phyloP scores from a whole-genome alignment of 1,140 invertebrate genomes.

The Caenorhabditis tropicalis region DNA sequence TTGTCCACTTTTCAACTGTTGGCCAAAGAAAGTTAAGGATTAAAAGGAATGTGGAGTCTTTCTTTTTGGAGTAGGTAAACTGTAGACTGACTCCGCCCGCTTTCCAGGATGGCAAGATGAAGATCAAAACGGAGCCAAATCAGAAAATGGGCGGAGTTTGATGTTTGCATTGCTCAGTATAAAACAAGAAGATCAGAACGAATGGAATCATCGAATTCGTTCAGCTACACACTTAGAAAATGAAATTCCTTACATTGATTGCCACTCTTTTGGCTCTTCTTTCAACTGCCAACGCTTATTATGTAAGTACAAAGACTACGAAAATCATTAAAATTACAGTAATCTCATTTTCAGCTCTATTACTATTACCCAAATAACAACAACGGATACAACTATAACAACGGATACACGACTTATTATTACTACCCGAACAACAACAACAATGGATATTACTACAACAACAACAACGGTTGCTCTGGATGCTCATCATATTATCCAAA shows the following conservation, averaged over 20 bases:
- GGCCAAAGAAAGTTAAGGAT: slow-evolving; percentile 33
- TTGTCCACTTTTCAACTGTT: slow-evolving; percentile 4
- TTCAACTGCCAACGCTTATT: slow-evolving; percentile 42
- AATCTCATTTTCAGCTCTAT: slow-evolving; percentile 29
- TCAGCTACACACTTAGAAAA: neutral
- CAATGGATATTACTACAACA: neutral
- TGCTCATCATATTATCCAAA: neutral
- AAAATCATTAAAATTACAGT: neutral
- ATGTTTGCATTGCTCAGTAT: neutral
- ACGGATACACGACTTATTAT: slow-evolving; percentile 49
- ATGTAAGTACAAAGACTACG: slow-evolving; percentile 4
- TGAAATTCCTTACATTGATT: slow-evolving; percentile 30
- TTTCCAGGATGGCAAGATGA: neutral
- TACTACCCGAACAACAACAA: slow-evolving; percentile 45
- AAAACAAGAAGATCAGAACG: neutral
- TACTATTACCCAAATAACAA: slow-evolving; percentile 45
- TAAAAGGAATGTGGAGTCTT: slow-evolving; percentile 2
- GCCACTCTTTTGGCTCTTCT: slow-evolving; percentile 21
- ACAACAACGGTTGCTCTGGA: slow-evolving; percentile 18
- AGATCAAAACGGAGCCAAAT: neutral
- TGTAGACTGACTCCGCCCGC: neutral
- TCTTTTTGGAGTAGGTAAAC: neutral
- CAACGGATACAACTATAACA: slow-evolving; percentile 21
- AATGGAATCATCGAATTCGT: slow-evolving; percentile 1
- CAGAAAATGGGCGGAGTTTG: neutral